Percentiles rank a stretch among this genome's conserved stretches.
These are phyloP conservation scores for Bilobella aurantiaca DNA, from an alignment of 1,140 invertebrate species.

Conservation along the genomic window DNA sequence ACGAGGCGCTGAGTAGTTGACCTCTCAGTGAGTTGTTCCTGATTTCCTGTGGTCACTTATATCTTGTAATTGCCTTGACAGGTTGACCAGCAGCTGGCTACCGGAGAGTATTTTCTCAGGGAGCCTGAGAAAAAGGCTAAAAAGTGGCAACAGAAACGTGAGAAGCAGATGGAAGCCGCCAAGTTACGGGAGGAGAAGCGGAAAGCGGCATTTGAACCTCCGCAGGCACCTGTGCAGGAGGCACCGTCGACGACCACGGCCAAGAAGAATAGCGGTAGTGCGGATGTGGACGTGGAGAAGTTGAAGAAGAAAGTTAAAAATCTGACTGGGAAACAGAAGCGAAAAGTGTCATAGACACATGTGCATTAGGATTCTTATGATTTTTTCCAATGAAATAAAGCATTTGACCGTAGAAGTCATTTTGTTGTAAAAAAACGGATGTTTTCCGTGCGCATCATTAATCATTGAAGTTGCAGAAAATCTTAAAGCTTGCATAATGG, in stretches of 20 bases:
- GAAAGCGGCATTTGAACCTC: constrained; percentile 73
- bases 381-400: no score
- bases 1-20: no score
- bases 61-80: constrained; percentile 9
- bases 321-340: constrained; percentile 15
- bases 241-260: no score
- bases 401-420: no score
- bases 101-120: constrained; percentile 92
- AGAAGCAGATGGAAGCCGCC: constrained; percentile 50
- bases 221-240: constrained; percentile 45
- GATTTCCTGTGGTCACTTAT: no score
- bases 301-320: constrained; percentile 34
- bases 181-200: constrained; percentile 61
- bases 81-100: constrained; percentile 83
- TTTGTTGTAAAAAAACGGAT: no score
- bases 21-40: no score
- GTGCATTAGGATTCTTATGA: no score
- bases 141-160: constrained; percentile 59
- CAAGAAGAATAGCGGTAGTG: constrained; percentile 13
- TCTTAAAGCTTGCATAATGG: no score
- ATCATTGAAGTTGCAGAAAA: no score
- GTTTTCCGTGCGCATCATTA: no score
- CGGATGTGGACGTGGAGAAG: constrained; percentile 31
- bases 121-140: constrained; percentile 65
- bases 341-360: constrained; percentile 12